Evolutionary conservation across 92 coral and sea anemone species (phyloP).

Genomic region (Epizoanthus illoricatus): DNA sequence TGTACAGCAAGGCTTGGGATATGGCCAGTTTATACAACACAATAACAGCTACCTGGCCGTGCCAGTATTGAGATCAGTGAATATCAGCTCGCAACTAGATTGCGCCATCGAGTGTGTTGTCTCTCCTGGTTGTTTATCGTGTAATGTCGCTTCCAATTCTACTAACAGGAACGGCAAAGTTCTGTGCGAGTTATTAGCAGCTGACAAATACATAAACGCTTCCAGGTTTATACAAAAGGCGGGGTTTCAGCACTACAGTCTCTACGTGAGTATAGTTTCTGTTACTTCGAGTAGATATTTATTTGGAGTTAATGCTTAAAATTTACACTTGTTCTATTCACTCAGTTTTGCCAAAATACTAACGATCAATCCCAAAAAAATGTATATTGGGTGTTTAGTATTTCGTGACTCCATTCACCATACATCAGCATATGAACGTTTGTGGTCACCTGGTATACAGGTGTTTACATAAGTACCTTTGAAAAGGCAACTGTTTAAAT

Average conservation of each 20-base stretch:
- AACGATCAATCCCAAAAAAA: too few relatives aligned
- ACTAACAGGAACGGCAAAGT: background rate
- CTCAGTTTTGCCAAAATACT: too few relatives aligned
- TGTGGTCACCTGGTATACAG: too few relatives aligned
- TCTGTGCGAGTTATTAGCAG: background rate
- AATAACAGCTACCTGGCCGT: conserved; percentile 23
- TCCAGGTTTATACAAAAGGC: background rate
- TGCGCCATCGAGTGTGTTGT: background rate
- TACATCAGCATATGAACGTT: too few relatives aligned
- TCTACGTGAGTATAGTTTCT: background rate
- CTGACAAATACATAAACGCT: background rate
- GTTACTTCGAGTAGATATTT: too few relatives aligned
- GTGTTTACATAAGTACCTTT: too few relatives aligned
- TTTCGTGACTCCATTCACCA: too few relatives aligned
- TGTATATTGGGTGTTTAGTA: too few relatives aligned
- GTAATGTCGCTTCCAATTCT: background rate
- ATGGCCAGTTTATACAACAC: conserved; percentile 19
- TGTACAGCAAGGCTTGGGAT: background rate
- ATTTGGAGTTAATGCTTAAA: too few relatives aligned
- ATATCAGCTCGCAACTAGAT: background rate
- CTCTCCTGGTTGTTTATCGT: background rate
- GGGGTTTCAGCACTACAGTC: background rate
- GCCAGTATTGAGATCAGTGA: background rate
- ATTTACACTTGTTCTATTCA: too few relatives aligned
- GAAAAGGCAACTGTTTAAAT: too few relatives aligned